Base-by-base conservation (phyloP, 2,888 invertebrate genomes). In the Gerris lacustris region DNA sequence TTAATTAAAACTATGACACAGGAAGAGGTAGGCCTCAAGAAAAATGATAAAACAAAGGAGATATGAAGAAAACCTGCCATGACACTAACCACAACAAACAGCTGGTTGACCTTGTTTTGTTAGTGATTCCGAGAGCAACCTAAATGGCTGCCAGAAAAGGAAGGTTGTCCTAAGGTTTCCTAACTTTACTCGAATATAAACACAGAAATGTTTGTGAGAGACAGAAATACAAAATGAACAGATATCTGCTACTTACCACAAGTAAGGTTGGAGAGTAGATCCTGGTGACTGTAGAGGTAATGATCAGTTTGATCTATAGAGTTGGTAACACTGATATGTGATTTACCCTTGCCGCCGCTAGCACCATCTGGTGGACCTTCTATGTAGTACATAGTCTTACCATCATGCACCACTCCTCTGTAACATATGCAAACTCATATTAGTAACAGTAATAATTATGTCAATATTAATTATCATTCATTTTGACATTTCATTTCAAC, bases 321-420 rank as follows among this genome's bases (percentile, higher is more conserved):
- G 55, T n/a, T 62, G 11, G 15, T 9, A 31, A 31, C 31, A 31
- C 31, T 31, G 31, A 31, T 31, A 4, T 31, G 31, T 2, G 31
- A 31, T 31, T 31, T 31, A 2, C 31, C 31, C 77, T 74, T 70
- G 69, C 73, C 70, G 18, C 73, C 73, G 66, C 74, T 69, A 11
- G 72, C 71, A 31, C 72, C 73, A 18, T 76, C 72, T 9, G 74
- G 74, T 15, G 74, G 74, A 6, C 78, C 78, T 76, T 87, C 85
- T 70, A 95, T 86, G 79, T 92, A 91, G 80, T 88, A 88, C 80
- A 90, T 86, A 72, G 86, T 85, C 73, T 83, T 79, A 45, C 92
- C 93, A 79, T 94, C 92, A 79, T 86, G 91, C 73, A 94, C 85
- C 73, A 92, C 85, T 6, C 94, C 94, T 69, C 88, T 77, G 72